Base-by-base conservation (phyloP, 2,113 vertebrate species). In the Gobio gobio region DNA sequence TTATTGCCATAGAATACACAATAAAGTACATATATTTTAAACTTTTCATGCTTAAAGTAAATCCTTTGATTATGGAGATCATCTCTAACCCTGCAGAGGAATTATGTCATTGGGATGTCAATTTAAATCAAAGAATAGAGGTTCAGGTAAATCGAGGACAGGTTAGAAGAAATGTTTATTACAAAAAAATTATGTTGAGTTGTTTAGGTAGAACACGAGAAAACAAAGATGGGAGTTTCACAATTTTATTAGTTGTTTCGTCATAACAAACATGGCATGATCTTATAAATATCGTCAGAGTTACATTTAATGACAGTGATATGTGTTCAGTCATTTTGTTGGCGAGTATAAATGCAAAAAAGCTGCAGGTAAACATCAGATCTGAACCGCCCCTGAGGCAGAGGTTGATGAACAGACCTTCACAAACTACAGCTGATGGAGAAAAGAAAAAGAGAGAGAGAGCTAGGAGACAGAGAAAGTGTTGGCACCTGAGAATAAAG, bases 391-490 rank as follows among this genome's bases (percentile, higher is more conserved):
- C 92, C 84, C 93, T 89, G 85, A 82, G 64, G 20, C 43, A 91
- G 92, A 93, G 93, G 93, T 93, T 94, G 83, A 78, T 92, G 92
- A 94, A 89, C 78, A 72, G 5, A 90, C 86, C 91, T 82, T 95
- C 94, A 95, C 83, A 90, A 66, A 78, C 90, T 94, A 91, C 91
- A 90, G 88, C 76, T 70, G 29, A 81, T 61, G 22, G n/a, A 36
- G 82, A 20, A 56, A 7, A 86, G 3, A 79, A 13, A 47, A 33
- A 82, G 8, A 79, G 20, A 61, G 20, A 61, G 6, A 78, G 45
- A 77, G 9, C 7, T 10, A 18, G 45, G 13, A 81, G 4, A 73
- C 7, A 61, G 49, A 72, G n/a, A 8, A 2, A 77, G 49, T 7
- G 61, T 82, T 3, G 22, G 47, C 22, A n/a, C 2, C 45, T 10